A percentile compares a stretch with the other conserved stretches of the same genome.
Conservation (phyloP, 2,797 vertebrate genomes). For the Enteromius paludinosus region DNA sequence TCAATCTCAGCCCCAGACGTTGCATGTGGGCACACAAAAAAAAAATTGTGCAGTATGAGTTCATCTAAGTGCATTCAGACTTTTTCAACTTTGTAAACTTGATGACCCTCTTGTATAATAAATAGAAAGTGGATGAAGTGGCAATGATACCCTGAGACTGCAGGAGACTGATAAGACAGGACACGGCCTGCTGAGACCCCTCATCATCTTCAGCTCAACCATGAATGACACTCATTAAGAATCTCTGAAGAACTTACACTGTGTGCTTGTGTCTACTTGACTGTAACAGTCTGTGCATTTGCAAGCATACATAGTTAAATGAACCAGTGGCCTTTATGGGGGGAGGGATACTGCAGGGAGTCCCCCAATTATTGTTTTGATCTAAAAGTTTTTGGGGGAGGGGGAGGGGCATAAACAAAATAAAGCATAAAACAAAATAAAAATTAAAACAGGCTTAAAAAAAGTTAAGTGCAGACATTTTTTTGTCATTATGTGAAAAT, state of each 20-base stretch:
- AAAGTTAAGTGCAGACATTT: background rate
- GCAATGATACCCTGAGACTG: constrained; percentile 12
- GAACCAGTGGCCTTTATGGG: background rate
- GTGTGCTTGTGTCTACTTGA: constrained; percentile 7
- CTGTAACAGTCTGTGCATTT: background rate
- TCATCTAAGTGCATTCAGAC: background rate
- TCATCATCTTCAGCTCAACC: constrained; percentile 41
- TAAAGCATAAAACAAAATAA: background rate
- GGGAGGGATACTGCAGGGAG: background rate
- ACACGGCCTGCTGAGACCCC: constrained; percentile 1
- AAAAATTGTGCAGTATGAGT: background rate
- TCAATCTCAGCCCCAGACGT: too few species aligned
- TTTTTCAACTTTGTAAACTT: background rate
- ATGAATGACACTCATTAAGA: constrained; percentile 43
- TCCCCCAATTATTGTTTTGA: background rate
- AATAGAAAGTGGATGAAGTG: constrained; percentile 11
- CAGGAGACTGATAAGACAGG: constrained; percentile 21
- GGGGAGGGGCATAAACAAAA: background rate
- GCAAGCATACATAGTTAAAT: background rate
- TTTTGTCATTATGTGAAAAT: background rate
- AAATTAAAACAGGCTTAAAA: background rate
- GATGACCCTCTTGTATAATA: constrained; percentile 10
- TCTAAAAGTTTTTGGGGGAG: background rate
- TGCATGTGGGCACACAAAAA: background rate
- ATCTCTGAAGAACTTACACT: background rate